Percentiles rank a stretch among this genome's conserved stretches.
These are phyloP conservation scores for Rissa tridactyla DNA, from an alignment of 2,113 vertebrate species.

Conservation along the genomic window DNA sequence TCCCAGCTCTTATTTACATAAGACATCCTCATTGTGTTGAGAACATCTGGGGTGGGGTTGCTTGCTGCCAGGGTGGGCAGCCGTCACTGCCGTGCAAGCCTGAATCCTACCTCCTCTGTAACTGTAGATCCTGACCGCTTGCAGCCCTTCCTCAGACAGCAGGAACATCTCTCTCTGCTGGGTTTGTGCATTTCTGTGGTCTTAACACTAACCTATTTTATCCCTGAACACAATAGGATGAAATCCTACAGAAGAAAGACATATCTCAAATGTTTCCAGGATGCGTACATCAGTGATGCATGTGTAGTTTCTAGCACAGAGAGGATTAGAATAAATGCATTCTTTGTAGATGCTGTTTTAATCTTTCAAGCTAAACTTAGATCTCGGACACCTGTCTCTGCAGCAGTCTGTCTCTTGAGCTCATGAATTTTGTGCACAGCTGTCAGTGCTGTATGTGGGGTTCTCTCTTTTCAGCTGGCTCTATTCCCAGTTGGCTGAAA, in stretches of 20 bases:
- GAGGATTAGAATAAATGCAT: conserved; percentile 69
- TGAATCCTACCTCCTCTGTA: neutral
- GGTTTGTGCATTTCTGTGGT: neutral
- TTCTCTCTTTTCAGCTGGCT: conserved; percentile 63
- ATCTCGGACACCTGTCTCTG: conserved; percentile 72
- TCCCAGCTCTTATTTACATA: conserved; percentile 52
- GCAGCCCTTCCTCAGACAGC: neutral
- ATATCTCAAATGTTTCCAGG: conserved; percentile 37
- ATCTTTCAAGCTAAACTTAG: conserved; percentile 73
- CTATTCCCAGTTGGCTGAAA: conserved; percentile 65
- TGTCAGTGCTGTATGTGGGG: conserved; percentile 66
- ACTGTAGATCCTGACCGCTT: neutral
- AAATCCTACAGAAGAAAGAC: conserved; percentile 17
- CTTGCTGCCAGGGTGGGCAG: conserved; percentile 29
- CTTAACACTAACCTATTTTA: neutral
- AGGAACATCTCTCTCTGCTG: neutral
- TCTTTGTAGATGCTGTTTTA: conserved; percentile 68
- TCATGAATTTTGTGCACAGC: conserved; percentile 70
- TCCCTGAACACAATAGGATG: conserved; percentile 34
- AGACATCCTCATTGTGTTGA: neutral
- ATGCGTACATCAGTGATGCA: conserved; percentile 7
- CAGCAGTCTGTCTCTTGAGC: conserved; percentile 63
- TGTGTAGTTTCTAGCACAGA: conserved; percentile 48
- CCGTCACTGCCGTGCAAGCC: neutral
- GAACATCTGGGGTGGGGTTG: conserved; percentile 52